These are phyloP conservation scores for Chironomus riparius DNA, from an alignment of 2,888 invertebrate genomes.

Conservation along the genomic window DNA sequence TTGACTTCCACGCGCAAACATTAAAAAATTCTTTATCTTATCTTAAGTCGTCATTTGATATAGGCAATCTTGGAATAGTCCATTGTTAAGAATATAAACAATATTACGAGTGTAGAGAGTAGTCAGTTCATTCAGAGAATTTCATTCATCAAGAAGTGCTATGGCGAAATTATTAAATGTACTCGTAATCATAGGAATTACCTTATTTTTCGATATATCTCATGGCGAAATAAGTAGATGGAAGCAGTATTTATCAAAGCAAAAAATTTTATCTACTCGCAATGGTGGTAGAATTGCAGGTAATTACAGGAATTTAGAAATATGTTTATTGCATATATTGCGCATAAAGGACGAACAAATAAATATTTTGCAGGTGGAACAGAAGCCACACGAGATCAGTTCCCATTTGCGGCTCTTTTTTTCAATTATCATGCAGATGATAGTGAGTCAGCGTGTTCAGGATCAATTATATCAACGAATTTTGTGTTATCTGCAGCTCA, in stretches of 20 bases:
- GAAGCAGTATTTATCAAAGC: background rate
- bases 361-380: constrained; percentile 12
- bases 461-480: constrained; percentile 13
- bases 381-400: constrained; percentile 17
- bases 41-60: background rate
- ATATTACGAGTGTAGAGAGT: background rate
- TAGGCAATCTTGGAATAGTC: background rate
- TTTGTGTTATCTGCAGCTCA: constrained; percentile 25
- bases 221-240: background rate
- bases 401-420: constrained; percentile 5
- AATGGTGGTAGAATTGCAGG: constrained; percentile 5
- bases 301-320: background rate
- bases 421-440: background rate
- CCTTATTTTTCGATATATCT: background rate
- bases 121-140: background rate
- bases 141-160: background rate
- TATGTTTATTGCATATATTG: background rate
- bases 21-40: constrained; percentile 1
- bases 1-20: too few relatives aligned
- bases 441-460: constrained; percentile 11
- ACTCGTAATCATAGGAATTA: background rate
- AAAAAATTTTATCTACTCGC: background rate
- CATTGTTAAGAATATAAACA: background rate
- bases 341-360: background rate
- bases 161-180: background rate